Base-by-base conservation (phyloP, 2,113 vertebrate genomes). In the Ageneiosus marmoratus region DNA sequence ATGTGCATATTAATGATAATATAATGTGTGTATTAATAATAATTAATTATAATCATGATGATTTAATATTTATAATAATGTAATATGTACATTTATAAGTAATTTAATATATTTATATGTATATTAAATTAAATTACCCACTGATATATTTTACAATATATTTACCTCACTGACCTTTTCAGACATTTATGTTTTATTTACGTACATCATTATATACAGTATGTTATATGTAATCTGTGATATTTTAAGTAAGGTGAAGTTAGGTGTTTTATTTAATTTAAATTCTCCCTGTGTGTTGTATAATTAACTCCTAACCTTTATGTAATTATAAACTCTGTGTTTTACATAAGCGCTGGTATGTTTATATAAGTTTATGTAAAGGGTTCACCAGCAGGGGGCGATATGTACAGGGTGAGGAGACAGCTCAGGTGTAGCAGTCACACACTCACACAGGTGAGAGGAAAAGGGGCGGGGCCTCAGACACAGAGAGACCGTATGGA, bases 381-480 rank as follows among this genome's bases (percentile, higher is more conserved):
- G 48, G 37, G 63, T 44, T 18, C 9, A 3, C 77, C 77, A 67
- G 78, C 46, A 80, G 78, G 10, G 78, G 44, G 78, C 29, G 44
- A 15, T 50, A 27, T 55, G 75, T 67, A 10, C 62, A 79, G 60
- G 12, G 9, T 55, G 27, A 27, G 5, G 56, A 48, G 10, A 8
- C 77, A 62, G 56, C 16, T 62, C 77, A 79, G 60, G 77, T 79
- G 77, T 32, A 44, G 22, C 60, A 65, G 13, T 18, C 51, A 24
- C 37, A 37, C 41, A 41, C 75, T 3, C 2, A 41, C 41, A 41
- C 75, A 60, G 37, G 55, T 41, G 34, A 41, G 24, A 60, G 55
- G 13, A 16, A 24, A 70, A 24, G 15, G 27, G 73, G 27, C 27
- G 50, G 73, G 34, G 48, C 7, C 18, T 58, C 11, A 2, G 32